These are phyloP conservation scores for Cynopterus sphinx DNA, from an alignment of 2,797 vertebrate genomes.

Conservation along the genomic window DNA sequence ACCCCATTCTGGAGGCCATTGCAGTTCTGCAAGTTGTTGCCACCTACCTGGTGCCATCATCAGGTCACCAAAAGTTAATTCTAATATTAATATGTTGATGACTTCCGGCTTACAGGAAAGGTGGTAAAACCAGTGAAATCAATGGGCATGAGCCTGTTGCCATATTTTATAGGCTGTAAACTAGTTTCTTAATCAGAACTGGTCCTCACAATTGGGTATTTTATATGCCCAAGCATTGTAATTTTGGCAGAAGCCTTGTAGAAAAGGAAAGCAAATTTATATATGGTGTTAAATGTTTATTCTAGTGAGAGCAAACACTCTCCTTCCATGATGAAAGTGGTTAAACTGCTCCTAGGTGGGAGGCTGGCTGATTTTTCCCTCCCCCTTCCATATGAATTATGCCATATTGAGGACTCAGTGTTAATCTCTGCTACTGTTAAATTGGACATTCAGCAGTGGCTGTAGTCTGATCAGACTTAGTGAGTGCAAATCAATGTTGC, in stretches of 20 bases:
- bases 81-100: not conserved
- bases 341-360: too few relatives aligned
- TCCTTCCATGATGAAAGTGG: not conserved
- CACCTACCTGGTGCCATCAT: not conserved
- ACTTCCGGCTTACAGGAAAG: not conserved
- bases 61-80: not conserved
- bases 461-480: not conserved
- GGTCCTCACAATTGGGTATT: not conserved
- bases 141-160: not conserved
- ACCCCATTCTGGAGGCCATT: not conserved
- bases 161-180: not conserved
- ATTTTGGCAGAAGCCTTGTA: not conserved
- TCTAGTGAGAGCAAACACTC: not conserved
- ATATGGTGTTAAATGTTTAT: not conserved
- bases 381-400: not conserved
- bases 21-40: not conserved
- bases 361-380: too few relatives aligned
- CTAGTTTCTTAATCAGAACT: not conserved
- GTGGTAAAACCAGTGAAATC: not conserved
- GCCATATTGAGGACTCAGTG: not conserved
- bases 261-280: not conserved
- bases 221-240: not conserved
- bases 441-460: not conserved
- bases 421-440: not conserved
- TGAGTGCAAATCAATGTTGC: not conserved